Conservation (phyloP, 2,113 vertebrate genomes). For the Smithornis capensis region DNA sequence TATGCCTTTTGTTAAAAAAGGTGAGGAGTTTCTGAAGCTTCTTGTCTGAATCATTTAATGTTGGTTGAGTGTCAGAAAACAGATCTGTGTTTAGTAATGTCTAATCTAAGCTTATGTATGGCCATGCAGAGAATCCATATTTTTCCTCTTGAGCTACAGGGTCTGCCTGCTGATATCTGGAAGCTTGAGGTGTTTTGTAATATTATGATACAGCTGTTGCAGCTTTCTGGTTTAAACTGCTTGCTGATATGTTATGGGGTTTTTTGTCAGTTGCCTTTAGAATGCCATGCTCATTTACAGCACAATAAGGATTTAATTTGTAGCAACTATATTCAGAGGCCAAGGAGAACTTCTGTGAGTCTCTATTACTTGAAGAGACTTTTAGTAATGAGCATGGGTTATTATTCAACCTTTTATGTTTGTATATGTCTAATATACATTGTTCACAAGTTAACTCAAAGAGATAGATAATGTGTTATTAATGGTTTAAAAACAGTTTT, state of each 20-base stretch:
- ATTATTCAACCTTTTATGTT: neutral
- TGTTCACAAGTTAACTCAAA: neutral
- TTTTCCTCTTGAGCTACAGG: neutral
- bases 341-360: neutral
- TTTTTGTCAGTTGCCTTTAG: neutral
- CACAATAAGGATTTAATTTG: neutral
- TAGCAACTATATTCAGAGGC: neutral
- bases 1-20: neutral
- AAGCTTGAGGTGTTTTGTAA: neutral
- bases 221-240: neutral
- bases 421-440: neutral
- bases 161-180: neutral
- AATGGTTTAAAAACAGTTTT: neutral
- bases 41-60: neutral
- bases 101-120: neutral
- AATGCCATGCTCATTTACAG: neutral
- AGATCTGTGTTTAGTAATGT: neutral
- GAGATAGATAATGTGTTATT: neutral
- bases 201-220: neutral
- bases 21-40: neutral
- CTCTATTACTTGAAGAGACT: neutral
- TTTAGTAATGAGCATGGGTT: neutral
- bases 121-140: neutral
- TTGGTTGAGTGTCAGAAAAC: neutral
- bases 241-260: neutral